phyloP scores from a whole-genome alignment of 37 sponge, comb jelly and placozoan genomes.

The Hexactinellida sp. region DNA sequence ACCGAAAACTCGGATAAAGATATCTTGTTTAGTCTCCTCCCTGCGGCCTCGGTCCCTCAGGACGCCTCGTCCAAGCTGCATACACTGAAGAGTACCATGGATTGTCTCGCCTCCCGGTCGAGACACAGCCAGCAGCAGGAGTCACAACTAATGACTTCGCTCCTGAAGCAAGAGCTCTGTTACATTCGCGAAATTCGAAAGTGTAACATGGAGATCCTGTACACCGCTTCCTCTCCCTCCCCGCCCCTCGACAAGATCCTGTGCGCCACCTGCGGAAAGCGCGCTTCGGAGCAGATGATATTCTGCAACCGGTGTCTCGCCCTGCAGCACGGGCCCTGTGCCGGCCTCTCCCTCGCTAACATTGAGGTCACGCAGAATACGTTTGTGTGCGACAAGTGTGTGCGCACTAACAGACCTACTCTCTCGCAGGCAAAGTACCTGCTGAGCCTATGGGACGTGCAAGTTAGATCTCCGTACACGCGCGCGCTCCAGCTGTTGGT shows the following conservation, averaged over 20 bases:
- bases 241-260: neutral
- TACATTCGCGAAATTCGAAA: neutral
- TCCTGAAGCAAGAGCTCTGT: neutral
- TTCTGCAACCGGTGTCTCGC: conserved; percentile 1
- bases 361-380: conserved; percentile 1
- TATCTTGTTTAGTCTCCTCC: neutral
- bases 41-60: neutral
- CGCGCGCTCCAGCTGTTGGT: neutral
- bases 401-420: neutral
- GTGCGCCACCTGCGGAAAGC: neutral
- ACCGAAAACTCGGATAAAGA: neutral
- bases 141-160: neutral
- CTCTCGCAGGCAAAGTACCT: neutral
- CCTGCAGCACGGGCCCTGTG: neutral
- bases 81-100: neutral
- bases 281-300: conserved; percentile 16
- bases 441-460: neutral
- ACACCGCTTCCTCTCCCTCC: neutral
- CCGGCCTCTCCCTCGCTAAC: neutral
- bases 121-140: conserved; percentile 1
- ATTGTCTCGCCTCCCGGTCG: neutral
- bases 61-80: neutral
- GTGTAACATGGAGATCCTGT: neutral
- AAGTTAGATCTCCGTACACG: neutral
- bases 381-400: neutral